Evolutionary conservation across 2,113 vertebrate genomes (phyloP).

Genomic region (Saguinus midas): DNA sequence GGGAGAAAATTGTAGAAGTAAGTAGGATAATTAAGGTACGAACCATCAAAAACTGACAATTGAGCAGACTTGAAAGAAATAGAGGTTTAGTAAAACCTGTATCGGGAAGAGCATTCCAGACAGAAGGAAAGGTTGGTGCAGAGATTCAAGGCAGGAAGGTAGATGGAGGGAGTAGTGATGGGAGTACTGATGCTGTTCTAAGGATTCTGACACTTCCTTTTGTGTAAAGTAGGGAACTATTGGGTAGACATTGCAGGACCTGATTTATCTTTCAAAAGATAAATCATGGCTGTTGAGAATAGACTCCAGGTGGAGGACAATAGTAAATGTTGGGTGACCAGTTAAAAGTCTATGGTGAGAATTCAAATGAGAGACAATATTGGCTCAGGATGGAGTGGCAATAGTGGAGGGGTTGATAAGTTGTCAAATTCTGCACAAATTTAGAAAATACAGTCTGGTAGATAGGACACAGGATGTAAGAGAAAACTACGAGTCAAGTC

Average conservation of each 20-base stretch:
- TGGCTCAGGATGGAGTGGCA: not conserved
- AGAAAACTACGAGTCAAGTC: not conserved
- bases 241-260: not conserved
- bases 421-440: not conserved
- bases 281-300: not conserved
- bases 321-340: not conserved
- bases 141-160: not conserved
- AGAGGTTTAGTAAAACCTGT: not conserved
- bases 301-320: not conserved
- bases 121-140: not conserved
- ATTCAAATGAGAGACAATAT: not conserved
- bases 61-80: not conserved
- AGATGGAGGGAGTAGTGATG: accelerated
- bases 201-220: not conserved
- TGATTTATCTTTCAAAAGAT: not conserved
- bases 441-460: not conserved
- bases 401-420: not conserved
- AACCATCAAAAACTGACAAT: not conserved
- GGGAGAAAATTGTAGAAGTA: not conserved
- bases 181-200: not conserved
- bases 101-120: not conserved
- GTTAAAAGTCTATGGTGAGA: not conserved
- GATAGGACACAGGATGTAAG: not conserved
- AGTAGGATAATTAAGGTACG: not conserved
- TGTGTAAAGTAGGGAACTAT: not conserved